Percentiles rank a stretch among this genome's conserved stretches.
Evolutionary conservation across 1,140 invertebrate genomes (phyloP).

Genomic region (Drosophila pruinosa): DNA sequence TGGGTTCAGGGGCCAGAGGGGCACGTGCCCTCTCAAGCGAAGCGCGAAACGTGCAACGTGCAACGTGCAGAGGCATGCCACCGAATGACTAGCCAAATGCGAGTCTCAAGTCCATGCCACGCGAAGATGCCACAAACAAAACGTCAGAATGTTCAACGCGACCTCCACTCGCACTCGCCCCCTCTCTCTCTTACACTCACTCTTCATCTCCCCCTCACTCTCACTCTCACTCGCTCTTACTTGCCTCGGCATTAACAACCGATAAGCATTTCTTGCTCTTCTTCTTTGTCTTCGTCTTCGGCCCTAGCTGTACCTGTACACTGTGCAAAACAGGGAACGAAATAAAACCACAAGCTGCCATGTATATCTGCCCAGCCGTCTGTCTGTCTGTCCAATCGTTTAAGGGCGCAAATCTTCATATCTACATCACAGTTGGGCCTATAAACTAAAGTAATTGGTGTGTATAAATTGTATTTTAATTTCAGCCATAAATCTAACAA

Average conservation of each 20-base stretch:
- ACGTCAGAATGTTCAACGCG: constrained; percentile 1
- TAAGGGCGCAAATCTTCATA: no score
- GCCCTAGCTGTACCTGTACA: neutral
- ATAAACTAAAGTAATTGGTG: no score
- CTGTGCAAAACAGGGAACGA: neutral
- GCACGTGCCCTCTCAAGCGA: constrained; percentile 79
- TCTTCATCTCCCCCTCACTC: constrained; percentile 6
- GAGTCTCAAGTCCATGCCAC: constrained; percentile 3
- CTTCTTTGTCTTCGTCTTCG: neutral
- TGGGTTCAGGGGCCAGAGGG: constrained; percentile 55
- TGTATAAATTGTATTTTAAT: no score
- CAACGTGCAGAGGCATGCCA: constrained; percentile 41
- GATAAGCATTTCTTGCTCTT: neutral
- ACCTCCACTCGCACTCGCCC: neutral
- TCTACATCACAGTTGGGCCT: no score
- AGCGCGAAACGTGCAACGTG: constrained; percentile 67
- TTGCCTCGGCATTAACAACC: no score
- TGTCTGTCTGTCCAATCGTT: no score
- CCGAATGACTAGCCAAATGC: constrained; percentile 21
- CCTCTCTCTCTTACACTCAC: neutral
- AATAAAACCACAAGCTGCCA: no score
- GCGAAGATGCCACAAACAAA: constrained; percentile 19
- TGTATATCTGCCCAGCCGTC: no score
- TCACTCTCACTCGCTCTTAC: neutral
- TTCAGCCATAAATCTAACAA: no score